Base-by-base conservation (phyloP, 2,888 invertebrate species). In the Agrypnus murinus region DNA sequence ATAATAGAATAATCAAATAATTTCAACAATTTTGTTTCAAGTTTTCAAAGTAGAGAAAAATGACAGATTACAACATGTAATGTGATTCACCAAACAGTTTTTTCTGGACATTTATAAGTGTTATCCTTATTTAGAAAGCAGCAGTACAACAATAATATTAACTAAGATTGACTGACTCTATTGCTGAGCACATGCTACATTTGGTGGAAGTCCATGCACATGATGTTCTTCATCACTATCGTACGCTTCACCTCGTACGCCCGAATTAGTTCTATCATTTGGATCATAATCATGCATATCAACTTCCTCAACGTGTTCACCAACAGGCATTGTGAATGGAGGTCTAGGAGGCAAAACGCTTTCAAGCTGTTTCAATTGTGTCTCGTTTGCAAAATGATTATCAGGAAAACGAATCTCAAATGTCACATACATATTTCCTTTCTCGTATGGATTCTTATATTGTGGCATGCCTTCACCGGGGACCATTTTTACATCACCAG, bases 381-480 rank as follows among this genome's bases (percentile, higher is more conserved):
- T 89, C 75, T 91, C 90, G 74, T 89, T 88, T 34, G 92, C 90
- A 87, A 96, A 97, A 82, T 95, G 89, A 78, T 92, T 92, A 43
- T 90, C 89, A 45, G 98, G 98, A 86, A 97, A 97, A 71, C 89
- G 89, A 63, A 98, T 92, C 79, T 92, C 91, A 87, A 98, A 97
- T 79, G 93, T 93, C 65, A 98, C 90, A 81, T 93, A 93, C 58
- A 98, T 87, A 84, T 95, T 93, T 63, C 98, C 98, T 83, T 91
- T 93, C 79, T 95, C 93, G 83, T 93, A 93, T 5, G 95, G 95
- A 85, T 93, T 93, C 82, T 92, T 93, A 80, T 91, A 91, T 38
- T 90, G 88, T 0, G 98, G 98, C 97, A 98, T 98, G 17, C 98
- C 98, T 85, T 97, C 90, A 12, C 97, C 97, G 72, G 87, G 87